Evolutionary conservation across 1,140 invertebrate genomes (phyloP), one percentile per base, ranked within the genome.

Genomic region (Anthonomus grandis): DNA sequence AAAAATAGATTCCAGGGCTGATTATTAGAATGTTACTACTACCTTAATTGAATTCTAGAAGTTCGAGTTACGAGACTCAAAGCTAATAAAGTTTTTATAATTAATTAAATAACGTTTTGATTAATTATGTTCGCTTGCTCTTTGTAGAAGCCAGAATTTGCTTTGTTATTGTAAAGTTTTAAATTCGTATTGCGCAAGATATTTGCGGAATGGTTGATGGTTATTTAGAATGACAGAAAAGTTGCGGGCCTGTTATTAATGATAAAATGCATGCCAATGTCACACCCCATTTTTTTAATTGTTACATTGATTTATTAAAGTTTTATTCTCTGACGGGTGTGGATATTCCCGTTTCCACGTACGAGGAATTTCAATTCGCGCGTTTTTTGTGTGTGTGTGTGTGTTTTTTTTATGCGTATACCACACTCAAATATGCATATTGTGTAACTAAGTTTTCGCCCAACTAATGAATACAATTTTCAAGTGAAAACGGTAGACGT

Each of bases 251-350:
- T 17, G 3, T n/a, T 21, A 37, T 37, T 37, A 49, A 50, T 37
- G 31, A 18, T 38, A 50, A 50, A 50, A 27, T 38, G 31, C 47
- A n/a, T 38, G 21, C 17, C 15, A 39, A 39, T 13, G 15, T 50
- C 24, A 22, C 17, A 15, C n/a, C n/a, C n/a, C 24, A 38, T 15
- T 3, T 22, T 50, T 49, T 49, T 49, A 37, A 38, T 50, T 50
- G 47, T 50, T 36, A 36, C 38, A 38, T 50, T 50, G 47, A 50
- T 50, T 50, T 50, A 50, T 50, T 38, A 36, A 38, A 48, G 46
- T 34, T 34, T 34, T 48, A 18, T 18, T 34, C 31, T 27, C 36
- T 19, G 23, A n/a, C 13, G 17, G 36, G 24, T 12, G 23, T 38
- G 38, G 37, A 22, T 37, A 21, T 50, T 48, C 13, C 36, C 17